phyloP scores from a whole-genome alignment of 2,797 vertebrate genomes.

The Phaenicophaeus curvirostris region DNA sequence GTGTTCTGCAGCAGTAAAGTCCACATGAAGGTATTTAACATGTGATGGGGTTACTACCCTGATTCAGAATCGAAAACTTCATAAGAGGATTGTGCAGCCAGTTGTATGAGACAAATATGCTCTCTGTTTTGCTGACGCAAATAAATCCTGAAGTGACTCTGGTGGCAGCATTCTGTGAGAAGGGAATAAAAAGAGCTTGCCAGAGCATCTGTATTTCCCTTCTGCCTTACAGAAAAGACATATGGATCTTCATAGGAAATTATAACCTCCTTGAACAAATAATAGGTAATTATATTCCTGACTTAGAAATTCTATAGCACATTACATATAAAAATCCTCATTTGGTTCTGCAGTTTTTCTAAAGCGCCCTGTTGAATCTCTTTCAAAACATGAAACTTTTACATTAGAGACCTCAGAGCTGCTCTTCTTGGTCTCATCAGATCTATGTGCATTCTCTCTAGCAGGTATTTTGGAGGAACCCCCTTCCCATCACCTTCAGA shows the following conservation, averaged over 20 bases:
- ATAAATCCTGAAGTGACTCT: constrained; percentile 29
- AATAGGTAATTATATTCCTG: constrained; percentile 52
- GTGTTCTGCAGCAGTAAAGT: background rate
- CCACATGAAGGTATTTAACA: background rate
- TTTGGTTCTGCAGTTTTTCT: background rate
- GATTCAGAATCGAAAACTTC: background rate
- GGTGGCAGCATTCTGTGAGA: background rate
- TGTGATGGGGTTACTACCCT: background rate
- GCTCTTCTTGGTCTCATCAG: background rate
- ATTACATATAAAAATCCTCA: background rate
- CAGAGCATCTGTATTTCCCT: constrained; percentile 51
- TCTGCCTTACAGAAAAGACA: constrained; percentile 19
- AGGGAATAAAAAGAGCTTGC: background rate
- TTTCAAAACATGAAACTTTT: background rate
- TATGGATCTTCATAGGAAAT: constrained; percentile 30
- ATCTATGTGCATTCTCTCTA: rapidly evolving
- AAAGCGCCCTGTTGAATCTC: background rate
- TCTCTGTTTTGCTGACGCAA: background rate
- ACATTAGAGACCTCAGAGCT: background rate
- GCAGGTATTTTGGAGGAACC: background rate
- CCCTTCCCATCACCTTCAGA: background rate
- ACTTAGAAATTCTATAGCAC: background rate
- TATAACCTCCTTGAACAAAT: constrained; percentile 11
- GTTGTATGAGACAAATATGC: background rate
- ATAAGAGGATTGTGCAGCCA: background rate